phyloP scores from a whole-genome alignment of 2,113 vertebrate species.

The Daphoenositta chrysoptera region DNA sequence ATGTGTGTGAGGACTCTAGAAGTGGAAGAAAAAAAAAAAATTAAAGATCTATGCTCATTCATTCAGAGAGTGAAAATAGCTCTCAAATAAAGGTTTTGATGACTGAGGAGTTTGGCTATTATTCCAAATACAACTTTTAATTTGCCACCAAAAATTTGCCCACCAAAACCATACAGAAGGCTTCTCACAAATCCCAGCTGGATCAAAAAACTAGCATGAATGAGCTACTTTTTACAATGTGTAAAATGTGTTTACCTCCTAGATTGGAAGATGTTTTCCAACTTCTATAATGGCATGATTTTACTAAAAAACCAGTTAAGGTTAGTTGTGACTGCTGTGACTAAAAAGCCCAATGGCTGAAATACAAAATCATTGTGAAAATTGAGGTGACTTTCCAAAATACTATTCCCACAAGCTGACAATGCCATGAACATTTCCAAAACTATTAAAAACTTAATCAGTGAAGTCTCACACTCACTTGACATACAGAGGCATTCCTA shows the following conservation, averaged over 20 bases:
- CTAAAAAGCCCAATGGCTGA: background rate
- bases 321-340: background rate
- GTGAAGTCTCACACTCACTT: background rate
- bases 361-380: background rate
- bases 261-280: background rate
- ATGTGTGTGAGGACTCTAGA: background rate
- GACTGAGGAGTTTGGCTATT: background rate
- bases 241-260: background rate
- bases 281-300: fast-evolving
- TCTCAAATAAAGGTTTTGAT: no score
- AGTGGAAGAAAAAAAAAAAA: background rate
- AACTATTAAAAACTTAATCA: background rate
- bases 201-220: background rate
- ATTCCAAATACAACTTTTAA: background rate
- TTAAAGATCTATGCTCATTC: background rate
- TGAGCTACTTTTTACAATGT: background rate
- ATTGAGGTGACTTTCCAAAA: background rate
- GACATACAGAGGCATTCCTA: background rate
- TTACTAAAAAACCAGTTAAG: background rate
- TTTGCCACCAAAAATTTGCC: background rate
- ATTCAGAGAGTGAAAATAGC: background rate
- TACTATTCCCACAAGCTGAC: background rate
- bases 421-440: background rate
- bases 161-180: background rate
- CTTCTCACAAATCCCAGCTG: background rate